Base-by-base conservation (phyloP, 2,888 invertebrate genomes). In the Apotomis turbidana region DNA sequence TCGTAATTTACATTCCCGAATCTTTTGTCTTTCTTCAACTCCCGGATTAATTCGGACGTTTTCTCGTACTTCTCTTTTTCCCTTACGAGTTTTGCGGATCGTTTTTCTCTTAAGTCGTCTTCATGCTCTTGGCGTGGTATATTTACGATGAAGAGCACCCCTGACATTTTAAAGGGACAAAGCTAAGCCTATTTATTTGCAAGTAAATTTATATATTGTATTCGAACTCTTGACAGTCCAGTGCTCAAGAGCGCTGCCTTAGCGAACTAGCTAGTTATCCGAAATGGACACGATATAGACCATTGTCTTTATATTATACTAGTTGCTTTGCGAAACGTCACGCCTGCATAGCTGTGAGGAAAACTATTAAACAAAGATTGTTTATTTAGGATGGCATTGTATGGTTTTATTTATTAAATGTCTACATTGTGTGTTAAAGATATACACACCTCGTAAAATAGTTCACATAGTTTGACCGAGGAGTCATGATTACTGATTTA, bases 91-190 rank as follows among this genome's bases (percentile, higher is more conserved):
- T 79, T 82, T 52, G 79, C 71, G 46, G 76, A 66, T 5, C 75
- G 77, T 38, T 74, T 80, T 27, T 79, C 79, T 74, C 79, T 81
- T 71, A 87, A 75, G 73, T 83, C 83, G 57, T 84, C 81, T 83
- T 95, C 95, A 76, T 94, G 85, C 69, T 87, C 89, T 71, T 91
- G 93, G 38, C 91, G 92, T 5, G 95, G 95, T 27, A 95, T 91
- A 75, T 91, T 94, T 12, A 95, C 91, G 49, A 95, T 89, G 76
- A 95, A 94, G 55, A 95, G 82, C n/a, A 94, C 94, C 49, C 95
- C 94, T 9, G 94, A 87, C 94, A 95, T 94, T 67, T 52, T 41
- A n/a, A 27, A 27, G 27, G 27, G 27, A n/a, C 15, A 13, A 51
- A 52, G 9, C n/a, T 10, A 64, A 38, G 12, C 46, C 46, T n/a